Evolutionary conservation across 1,140 invertebrate genomes (phyloP).

Genomic region (Nixonia krombeini): DNA sequence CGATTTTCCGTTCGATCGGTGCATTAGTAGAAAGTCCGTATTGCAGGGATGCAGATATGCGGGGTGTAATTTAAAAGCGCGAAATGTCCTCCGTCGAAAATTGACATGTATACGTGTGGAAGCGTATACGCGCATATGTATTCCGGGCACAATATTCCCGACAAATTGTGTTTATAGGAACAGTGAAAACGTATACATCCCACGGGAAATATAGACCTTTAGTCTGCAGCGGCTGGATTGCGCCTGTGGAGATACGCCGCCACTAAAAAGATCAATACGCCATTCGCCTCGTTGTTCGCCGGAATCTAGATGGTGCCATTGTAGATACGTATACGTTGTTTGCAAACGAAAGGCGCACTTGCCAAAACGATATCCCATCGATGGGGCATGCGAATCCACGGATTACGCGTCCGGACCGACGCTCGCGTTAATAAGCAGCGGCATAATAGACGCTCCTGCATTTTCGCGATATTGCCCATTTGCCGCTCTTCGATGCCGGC

Average conservation of each 20-base stretch:
- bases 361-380: slow-evolving; percentile 46
- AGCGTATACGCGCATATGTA: slow-evolving; percentile 47
- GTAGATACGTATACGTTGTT: slow-evolving; percentile 46
- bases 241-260: slow-evolving; percentile 65
- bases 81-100: slow-evolving; percentile 33
- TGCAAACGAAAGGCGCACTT: slow-evolving; percentile 47
- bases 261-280: slow-evolving; percentile 73
- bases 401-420: slow-evolving; percentile 34
- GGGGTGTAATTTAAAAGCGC: slow-evolving; percentile 4
- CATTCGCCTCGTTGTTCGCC: slow-evolving; percentile 62
- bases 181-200: slow-evolving; percentile 70
- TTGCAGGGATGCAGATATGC: slow-evolving; percentile 15
- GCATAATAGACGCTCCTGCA: slow-evolving; percentile 23
- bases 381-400: slow-evolving; percentile 35
- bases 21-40: slow-evolving; percentile 2
- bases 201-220: slow-evolving; percentile 71
- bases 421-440: slow-evolving; percentile 40
- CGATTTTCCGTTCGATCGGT: background rate
- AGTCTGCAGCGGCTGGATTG: slow-evolving; percentile 65
- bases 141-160: slow-evolving; percentile 62
- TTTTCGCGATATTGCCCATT: slow-evolving; percentile 33
- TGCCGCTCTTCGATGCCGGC: slow-evolving; percentile 15
- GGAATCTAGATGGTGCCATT: slow-evolving; percentile 63
- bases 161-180: slow-evolving; percentile 72
- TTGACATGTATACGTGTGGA: slow-evolving; percentile 25